These are phyloP conservation scores for Metallyticus violacea DNA, from an alignment of 2,888 invertebrate genomes.

Conservation along the genomic window DNA sequence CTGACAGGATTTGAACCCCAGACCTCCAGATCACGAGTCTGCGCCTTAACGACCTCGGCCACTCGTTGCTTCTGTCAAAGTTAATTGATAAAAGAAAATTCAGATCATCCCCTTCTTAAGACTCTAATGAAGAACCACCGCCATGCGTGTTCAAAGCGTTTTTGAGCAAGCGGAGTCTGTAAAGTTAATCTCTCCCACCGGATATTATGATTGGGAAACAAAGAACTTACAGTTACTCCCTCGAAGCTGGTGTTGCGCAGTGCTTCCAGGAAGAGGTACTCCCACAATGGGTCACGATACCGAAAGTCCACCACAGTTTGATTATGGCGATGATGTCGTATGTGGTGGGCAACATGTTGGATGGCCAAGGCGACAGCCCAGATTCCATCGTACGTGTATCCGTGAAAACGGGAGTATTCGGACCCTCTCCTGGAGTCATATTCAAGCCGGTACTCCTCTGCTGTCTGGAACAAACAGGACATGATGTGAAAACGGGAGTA, in stretches of 20 bases:
- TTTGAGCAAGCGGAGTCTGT: too few relatives aligned
- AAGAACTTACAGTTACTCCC: constrained; percentile 71
- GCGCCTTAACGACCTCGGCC: too few relatives aligned
- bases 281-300: constrained; percentile 85
- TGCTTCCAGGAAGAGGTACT: constrained; percentile 79
- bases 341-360: constrained; percentile 79
- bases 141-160: too few relatives aligned
- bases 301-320: constrained; percentile 78
- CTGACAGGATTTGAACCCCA: too few relatives aligned
- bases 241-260: constrained; percentile 90
- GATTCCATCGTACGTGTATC: constrained; percentile 97
- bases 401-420: constrained; percentile 92
- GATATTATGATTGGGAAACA: too few relatives aligned
- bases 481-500: constrained; percentile 95
- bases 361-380: constrained; percentile 97
- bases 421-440: constrained; percentile 77
- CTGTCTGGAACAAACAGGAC: constrained; percentile 65
- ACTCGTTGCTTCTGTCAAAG: too few relatives aligned
- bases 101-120: too few relatives aligned
- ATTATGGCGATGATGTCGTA: constrained; percentile 67
- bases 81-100: too few relatives aligned
- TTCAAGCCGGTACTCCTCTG: constrained; percentile 81
- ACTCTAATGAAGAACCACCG: too few relatives aligned
- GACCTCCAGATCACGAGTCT: too few relatives aligned
- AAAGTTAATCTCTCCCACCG: too few relatives aligned